Conservation (phyloP, 2,797 vertebrate genomes). For the Parauchenoglanis ngamensis region DNA sequence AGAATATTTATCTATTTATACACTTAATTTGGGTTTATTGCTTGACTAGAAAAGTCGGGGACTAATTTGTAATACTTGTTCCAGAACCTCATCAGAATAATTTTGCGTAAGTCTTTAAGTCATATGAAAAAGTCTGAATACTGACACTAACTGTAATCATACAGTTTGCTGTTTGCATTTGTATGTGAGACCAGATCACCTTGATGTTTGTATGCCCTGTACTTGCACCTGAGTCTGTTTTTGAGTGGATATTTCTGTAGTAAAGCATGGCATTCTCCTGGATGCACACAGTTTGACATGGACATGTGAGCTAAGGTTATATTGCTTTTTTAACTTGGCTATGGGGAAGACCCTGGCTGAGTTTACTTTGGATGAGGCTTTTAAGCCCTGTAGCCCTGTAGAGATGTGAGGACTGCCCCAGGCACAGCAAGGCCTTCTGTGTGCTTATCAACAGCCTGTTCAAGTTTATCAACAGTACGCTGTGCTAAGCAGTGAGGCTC, state of each 20-base stretch:
- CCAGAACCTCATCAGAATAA: too few species aligned
- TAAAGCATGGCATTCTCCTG: conserved; percentile 62
- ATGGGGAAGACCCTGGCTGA: conserved; percentile 76
- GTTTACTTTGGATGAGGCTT: conserved; percentile 75
- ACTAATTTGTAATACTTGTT: not conserved
- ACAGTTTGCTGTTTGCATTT: not conserved
- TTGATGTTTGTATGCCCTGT: not conserved
- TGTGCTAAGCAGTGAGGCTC: conserved; percentile 73
- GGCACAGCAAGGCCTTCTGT: conserved; percentile 69
- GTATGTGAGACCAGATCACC: not conserved
- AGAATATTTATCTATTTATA: not conserved
- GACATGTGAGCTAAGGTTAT: conserved; percentile 77
- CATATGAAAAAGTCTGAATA: not conserved
- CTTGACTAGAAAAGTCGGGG: not conserved
- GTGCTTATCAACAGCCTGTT: conserved; percentile 74
- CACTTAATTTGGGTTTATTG: not conserved
- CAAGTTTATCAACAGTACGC: conserved; percentile 47
- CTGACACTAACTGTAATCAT: not conserved
- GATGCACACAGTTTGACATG: conserved; percentile 74
- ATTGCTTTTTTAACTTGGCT: conserved; percentile 72
- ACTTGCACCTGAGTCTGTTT: not conserved
- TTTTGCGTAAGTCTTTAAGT: not conserved
- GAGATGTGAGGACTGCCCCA: conserved; percentile 19
- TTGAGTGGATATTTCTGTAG: not conserved
- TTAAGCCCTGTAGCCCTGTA: conserved; percentile 61